Evolutionary conservation across 2,888 invertebrate genomes (phyloP).

Genomic region (Lutraria lutraria): DNA sequence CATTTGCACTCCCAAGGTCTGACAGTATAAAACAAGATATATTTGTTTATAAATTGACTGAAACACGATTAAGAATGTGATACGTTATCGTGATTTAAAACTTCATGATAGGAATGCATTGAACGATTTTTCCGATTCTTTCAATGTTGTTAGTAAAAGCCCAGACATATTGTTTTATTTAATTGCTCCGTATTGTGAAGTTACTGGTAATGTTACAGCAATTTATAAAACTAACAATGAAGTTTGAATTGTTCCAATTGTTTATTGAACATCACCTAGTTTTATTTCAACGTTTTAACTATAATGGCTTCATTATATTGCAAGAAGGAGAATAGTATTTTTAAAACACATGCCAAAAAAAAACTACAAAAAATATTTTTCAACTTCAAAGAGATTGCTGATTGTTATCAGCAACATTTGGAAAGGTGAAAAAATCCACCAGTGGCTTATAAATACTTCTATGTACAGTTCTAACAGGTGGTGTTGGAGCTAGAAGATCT

Average conservation of each 20-base stretch:
- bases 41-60: not conserved
- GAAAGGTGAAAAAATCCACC: not conserved
- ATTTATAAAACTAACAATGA: not conserved
- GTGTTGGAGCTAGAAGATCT: not conserved
- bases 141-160: not conserved
- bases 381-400: not conserved
- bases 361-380: not conserved
- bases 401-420: not conserved
- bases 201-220: not conserved
- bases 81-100: not conserved
- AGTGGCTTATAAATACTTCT: slow-evolving; percentile 15
- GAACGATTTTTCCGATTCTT: not conserved
- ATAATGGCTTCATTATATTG: not conserved
- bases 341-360: not conserved
- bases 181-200: not conserved
- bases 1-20: not conserved
- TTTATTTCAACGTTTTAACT: not conserved
- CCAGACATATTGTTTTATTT: not conserved
- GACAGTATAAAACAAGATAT: not conserved
- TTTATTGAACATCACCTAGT: not conserved
- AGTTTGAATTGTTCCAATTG: not conserved
- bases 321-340: not conserved
- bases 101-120: not conserved
- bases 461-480: not conserved
- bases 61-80: not conserved